Evolutionary conservation across 2,888 invertebrate genomes (phyloP).

Genomic region (Atrina japonica): DNA sequence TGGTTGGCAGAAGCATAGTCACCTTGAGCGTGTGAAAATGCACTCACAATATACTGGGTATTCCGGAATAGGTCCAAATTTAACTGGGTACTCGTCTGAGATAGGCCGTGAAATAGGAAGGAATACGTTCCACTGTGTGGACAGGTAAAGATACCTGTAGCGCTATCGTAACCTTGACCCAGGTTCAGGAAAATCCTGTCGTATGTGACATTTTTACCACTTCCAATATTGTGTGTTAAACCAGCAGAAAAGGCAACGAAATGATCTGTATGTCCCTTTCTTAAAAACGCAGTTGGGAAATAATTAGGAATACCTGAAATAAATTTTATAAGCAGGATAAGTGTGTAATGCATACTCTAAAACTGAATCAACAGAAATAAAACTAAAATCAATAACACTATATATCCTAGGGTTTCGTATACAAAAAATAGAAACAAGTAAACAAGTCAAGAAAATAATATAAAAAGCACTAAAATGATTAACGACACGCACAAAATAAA

Average conservation of each 20-base stretch:
- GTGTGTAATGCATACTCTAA: no score
- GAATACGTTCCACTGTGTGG: conserved; percentile 54
- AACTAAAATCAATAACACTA: neutral
- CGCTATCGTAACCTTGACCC: conserved; percentile 55
- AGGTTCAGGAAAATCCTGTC: conserved; percentile 58
- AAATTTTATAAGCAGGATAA: no score
- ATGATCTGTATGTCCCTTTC: conserved; percentile 19
- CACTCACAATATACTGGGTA: conserved; percentile 55
- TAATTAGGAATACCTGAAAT: conserved; percentile 29
- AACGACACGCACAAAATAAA: neutral
- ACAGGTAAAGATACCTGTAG: conserved; percentile 56
- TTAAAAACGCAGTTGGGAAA: conserved; percentile 13
- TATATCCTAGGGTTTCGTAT: no score
- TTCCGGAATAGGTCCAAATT: conserved; percentile 60
- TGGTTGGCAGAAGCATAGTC: conserved; percentile 60
- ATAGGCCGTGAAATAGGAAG: conserved; percentile 56
- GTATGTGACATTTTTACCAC: conserved; percentile 48
- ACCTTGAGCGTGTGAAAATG: conserved; percentile 52
- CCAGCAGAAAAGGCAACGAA: conserved; percentile 65
- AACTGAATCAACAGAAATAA: neutral
- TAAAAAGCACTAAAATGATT: neutral
- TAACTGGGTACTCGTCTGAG: conserved; percentile 45
- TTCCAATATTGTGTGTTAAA: conserved; percentile 44
- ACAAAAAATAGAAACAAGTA: no score
- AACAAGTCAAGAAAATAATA: neutral